Conservation (phyloP, 2,888 invertebrate genomes). For the Melangyna quadrimaculata region DNA sequence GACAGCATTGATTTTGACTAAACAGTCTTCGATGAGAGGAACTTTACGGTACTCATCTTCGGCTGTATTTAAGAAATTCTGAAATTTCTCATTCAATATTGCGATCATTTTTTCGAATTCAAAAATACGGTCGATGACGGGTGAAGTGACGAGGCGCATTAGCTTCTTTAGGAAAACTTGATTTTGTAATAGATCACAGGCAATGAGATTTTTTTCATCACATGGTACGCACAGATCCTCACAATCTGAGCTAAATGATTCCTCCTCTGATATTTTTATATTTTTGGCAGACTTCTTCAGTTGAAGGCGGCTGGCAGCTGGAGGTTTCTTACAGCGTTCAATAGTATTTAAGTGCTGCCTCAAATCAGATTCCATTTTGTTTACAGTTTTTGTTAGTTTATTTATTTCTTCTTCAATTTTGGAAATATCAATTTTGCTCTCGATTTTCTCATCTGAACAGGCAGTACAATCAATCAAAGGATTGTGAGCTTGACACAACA, state of each 20-base stretch:
- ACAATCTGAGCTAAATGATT: slow-evolving; percentile 71
- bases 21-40: slow-evolving; percentile 76
- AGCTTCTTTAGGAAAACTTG: slow-evolving; percentile 77
- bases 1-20: slow-evolving; percentile 75
- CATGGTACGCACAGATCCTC: slow-evolving; percentile 77
- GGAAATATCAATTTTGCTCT: background rate
- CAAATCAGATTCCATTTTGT: slow-evolving; percentile 73
- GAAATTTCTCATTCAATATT: slow-evolving; percentile 74
- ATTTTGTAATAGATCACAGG: slow-evolving; percentile 76
- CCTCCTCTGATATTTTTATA: slow-evolving; percentile 1
- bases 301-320: background rate
- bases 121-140: slow-evolving; percentile 76
- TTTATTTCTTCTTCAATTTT: slow-evolving; percentile 72
- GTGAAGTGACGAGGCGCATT: slow-evolving; percentile 75
- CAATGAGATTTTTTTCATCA: slow-evolving; percentile 76
- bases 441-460: background rate
- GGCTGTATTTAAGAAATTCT: slow-evolving; percentile 73
- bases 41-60: slow-evolving; percentile 75
- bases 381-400: slow-evolving; percentile 72
- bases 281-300: background rate
- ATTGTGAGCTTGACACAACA: slow-evolving; percentile 63
- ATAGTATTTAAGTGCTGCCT: slow-evolving; percentile 64
- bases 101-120: slow-evolving; percentile 73
- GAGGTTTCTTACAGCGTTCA: slow-evolving; percentile 2
- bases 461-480: background rate